Evolutionary conservation across 2,113 vertebrate genomes (phyloP).

Genomic region (Halichoeres trimaculatus): DNA sequence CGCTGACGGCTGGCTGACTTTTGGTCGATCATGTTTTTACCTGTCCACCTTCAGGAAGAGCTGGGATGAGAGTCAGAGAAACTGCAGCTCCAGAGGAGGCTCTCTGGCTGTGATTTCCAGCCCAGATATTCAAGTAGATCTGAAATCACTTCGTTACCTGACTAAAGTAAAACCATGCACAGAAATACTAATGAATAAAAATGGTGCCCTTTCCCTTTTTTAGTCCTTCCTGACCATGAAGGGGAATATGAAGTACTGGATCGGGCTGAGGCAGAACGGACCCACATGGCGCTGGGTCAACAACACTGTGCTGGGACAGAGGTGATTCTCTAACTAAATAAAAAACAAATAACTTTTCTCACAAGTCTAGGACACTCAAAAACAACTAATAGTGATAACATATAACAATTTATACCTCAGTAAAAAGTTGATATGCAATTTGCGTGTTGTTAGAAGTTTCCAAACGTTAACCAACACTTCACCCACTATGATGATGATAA

Average conservation of each 20-base stretch:
- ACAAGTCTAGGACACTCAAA: too few species aligned
- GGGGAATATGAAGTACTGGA: constrained; percentile 65
- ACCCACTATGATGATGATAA: too few species aligned
- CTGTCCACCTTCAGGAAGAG: constrained; percentile 58
- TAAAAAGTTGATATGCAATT: too few species aligned
- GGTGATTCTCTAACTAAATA: constrained; percentile 57
- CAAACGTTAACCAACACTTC: too few species aligned
- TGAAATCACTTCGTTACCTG: background rate
- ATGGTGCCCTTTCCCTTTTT: background rate
- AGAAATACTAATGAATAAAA: background rate
- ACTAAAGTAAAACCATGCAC: background rate
- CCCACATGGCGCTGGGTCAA: constrained; percentile 75
- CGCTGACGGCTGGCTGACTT: constrained; percentile 46
- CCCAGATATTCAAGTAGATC: constrained; percentile 63
- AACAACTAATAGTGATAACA: too few species aligned
- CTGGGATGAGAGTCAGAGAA: constrained; percentile 67
- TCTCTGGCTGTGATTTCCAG: constrained; percentile 71
- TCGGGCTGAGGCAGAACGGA: constrained; percentile 54
- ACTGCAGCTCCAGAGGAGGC: constrained; percentile 65
- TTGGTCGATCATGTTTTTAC: constrained; percentile 65
- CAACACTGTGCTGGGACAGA: constrained; percentile 23
- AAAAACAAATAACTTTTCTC: background rate
- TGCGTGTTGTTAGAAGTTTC: too few species aligned
- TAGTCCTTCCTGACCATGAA: constrained; percentile 66
- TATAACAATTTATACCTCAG: too few species aligned